A percentile compares a stretch with the other conserved stretches of the same genome.
phyloP scores from a whole-genome alignment of 2,888 invertebrate species.

The Drosophila phalerata region DNA sequence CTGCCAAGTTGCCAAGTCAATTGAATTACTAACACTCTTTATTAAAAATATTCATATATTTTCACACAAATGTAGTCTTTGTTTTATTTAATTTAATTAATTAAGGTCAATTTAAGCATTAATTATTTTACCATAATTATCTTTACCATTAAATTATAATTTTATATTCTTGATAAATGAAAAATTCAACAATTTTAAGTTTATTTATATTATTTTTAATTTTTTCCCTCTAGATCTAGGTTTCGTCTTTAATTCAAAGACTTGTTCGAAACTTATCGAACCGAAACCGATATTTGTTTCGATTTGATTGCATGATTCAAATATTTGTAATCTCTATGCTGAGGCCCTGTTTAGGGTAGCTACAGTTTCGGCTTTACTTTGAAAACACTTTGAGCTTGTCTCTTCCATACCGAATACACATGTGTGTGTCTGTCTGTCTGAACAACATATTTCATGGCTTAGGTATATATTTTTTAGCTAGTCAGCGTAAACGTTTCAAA shows the following conservation, averaged over 20 bases:
- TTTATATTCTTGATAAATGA: too few species aligned
- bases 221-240: too few species aligned
- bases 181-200: too few species aligned
- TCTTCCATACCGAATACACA: background rate
- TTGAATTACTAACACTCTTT: slow-evolving; percentile 7
- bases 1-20: slow-evolving; percentile 22
- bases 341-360: slow-evolving; percentile 5
- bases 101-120: background rate
- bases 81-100: background rate
- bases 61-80: background rate
- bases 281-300: too few species aligned
- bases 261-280: too few species aligned
- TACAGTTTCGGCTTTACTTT: background rate
- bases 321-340: background rate
- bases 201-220: too few species aligned
- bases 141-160: too few species aligned
- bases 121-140: too few species aligned
- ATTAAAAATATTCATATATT: background rate
- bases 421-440: slow-evolving; percentile 34
- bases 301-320: too few species aligned
- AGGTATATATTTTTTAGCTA: slow-evolving; percentile 65
- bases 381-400: background rate
- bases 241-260: too few species aligned
- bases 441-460: slow-evolving; percentile 72
- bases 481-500: slow-evolving; percentile 64